phyloP scores from a whole-genome alignment of 2,113 vertebrate species.

The Pseudolaguvia tuberculata region DNA sequence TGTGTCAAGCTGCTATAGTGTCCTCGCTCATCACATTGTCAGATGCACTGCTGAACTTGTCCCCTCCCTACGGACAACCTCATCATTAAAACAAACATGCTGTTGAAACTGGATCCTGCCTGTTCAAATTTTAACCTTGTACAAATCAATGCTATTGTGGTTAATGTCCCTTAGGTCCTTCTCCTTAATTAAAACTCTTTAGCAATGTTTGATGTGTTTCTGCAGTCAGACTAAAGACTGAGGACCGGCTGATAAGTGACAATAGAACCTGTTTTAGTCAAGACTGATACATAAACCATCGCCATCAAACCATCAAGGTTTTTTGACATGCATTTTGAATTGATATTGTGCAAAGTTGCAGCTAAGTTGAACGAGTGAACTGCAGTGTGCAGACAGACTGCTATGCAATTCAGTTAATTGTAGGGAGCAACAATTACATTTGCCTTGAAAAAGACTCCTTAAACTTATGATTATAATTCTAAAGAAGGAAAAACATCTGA shows the following conservation, averaged over 20 bases:
- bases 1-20: constrained; percentile 19
- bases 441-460: constrained; percentile 15
- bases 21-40: constrained; percentile 33
- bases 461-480: constrained; percentile 29
- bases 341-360: background rate
- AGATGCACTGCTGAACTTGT: constrained; percentile 7
- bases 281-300: background rate
- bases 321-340: background rate
- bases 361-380: constrained; percentile 5
- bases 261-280: constrained; percentile 4
- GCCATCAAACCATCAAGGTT: background rate
- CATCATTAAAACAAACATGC: constrained; percentile 61
- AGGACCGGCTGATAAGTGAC: background rate
- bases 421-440: constrained; percentile 21
- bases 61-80: constrained; percentile 57
- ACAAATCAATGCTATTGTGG: constrained; percentile 51
- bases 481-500: constrained; percentile 20
- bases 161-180: constrained; percentile 40
- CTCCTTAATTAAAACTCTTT: constrained; percentile 26
- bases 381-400: background rate
- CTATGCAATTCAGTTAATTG: constrained; percentile 26
- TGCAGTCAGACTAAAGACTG: background rate
- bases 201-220: constrained; percentile 5
- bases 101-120: constrained; percentile 40
- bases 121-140: constrained; percentile 52